Conservation (phyloP, 2,797 vertebrate genomes). For the Muscicapa striata region DNA sequence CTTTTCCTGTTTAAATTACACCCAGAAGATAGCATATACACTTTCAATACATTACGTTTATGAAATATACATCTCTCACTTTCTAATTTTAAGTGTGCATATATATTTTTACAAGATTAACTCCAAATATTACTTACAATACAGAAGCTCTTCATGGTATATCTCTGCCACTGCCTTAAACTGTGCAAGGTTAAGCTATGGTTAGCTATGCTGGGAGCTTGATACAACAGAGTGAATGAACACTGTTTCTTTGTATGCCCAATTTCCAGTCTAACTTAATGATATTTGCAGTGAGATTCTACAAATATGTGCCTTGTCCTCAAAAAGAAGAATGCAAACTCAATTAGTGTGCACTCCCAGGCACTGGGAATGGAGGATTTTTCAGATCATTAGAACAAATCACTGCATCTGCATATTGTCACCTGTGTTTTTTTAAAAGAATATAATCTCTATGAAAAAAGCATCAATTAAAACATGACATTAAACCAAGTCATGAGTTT, state of each 20-base stretch:
- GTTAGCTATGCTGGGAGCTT: background rate
- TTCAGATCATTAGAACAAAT: background rate
- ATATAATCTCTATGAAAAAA: background rate
- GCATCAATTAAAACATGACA: background rate
- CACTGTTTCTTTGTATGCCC: background rate
- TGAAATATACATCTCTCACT: background rate
- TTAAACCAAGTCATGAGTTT: background rate
- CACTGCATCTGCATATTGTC: background rate
- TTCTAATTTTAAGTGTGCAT: background rate
- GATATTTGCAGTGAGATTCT: background rate
- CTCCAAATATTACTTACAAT: background rate
- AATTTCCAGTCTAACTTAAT: background rate
- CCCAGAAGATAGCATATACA: background rate
- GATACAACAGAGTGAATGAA: background rate
- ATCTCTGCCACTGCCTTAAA: background rate
- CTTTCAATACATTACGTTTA: background rate
- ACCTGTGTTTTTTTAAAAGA: background rate
- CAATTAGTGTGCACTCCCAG: background rate
- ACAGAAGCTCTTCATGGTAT: background rate
- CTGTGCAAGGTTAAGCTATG: background rate
- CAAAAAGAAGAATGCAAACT: background rate
- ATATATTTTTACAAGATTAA: background rate
- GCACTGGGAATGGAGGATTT: background rate
- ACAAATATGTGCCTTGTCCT: background rate
- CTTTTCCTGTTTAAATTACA: background rate